phyloP scores from a whole-genome alignment of 2,113 vertebrate species.

The Pungitius pungitius region DNA sequence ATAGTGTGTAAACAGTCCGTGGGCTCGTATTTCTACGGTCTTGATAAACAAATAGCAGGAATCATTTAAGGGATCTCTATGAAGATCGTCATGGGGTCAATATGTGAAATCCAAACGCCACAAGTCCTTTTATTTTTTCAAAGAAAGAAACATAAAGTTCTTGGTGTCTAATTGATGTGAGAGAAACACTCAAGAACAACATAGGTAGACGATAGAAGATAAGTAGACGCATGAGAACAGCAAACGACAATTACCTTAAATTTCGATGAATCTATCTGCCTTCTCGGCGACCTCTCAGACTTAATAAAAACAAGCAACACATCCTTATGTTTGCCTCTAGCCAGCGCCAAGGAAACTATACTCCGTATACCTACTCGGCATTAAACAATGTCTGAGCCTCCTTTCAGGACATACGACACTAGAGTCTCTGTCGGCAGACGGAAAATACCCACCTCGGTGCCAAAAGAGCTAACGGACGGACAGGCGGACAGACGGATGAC shows the following conservation, averaged over 20 bases:
- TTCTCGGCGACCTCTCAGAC: not conserved
- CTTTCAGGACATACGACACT: not conserved
- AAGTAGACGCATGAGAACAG: not conserved
- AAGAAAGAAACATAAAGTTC: not conserved
- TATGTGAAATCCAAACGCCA: not conserved
- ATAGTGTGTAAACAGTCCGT: not conserved
- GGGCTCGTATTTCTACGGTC: not conserved
- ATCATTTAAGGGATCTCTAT: not conserved
- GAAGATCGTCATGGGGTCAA: not conserved
- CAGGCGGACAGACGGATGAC: not conserved
- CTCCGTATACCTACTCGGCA: not conserved
- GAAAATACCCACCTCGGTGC: not conserved
- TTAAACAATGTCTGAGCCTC: not conserved
- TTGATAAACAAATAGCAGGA: not conserved
- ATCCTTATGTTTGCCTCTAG: not conserved
- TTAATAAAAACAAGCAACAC: not conserved
- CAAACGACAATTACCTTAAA: not conserved
- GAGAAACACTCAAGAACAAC: conserved; percentile 1
- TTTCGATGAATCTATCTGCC: not conserved
- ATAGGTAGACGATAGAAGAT: too few species aligned
- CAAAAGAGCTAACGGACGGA: not conserved
- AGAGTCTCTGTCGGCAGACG: not conserved
- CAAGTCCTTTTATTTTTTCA: not conserved
- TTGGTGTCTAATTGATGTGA: not conserved
- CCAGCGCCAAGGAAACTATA: not conserved